phyloP scores from a whole-genome alignment of 2,888 invertebrate species.

The Teinopalpus imperialis region DNA sequence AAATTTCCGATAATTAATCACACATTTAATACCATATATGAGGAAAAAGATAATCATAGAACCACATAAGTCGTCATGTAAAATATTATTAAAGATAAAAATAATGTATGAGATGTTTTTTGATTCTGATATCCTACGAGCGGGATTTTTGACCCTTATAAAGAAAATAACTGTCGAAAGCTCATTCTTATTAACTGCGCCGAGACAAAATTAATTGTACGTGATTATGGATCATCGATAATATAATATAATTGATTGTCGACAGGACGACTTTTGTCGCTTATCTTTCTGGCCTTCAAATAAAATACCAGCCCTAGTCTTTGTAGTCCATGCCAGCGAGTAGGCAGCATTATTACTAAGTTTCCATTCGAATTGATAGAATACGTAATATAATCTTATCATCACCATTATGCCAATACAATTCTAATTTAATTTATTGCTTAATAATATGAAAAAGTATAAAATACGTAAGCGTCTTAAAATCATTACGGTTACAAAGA shows the following conservation, averaged over 20 bases:
- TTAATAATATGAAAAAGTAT: not conserved
- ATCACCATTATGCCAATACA: slow-evolving; percentile 24
- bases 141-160: slow-evolving; percentile 77
- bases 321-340: slow-evolving; percentile 31
- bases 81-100: no score
- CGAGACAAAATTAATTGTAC: slow-evolving; percentile 71
- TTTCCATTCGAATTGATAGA: slow-evolving; percentile 39
- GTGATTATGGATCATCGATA: slow-evolving; percentile 73
- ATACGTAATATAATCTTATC: slow-evolving; percentile 27
- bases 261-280: slow-evolving; percentile 38
- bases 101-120: no score
- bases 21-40: no score
- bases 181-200: slow-evolving; percentile 61
- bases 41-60: no score
- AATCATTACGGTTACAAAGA: no score
- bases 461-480: not conserved
- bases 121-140: no score
- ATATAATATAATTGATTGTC: slow-evolving; percentile 64
- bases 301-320: slow-evolving; percentile 43
- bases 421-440: slow-evolving; percentile 3
- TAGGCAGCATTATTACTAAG: slow-evolving; percentile 13
- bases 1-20: no score
- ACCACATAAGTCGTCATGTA: no score
- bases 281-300: not conserved
- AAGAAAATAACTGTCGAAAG: slow-evolving; percentile 74